Conservation (phyloP, 2,797 vertebrate genomes). For the Thunnus albacares region DNA sequence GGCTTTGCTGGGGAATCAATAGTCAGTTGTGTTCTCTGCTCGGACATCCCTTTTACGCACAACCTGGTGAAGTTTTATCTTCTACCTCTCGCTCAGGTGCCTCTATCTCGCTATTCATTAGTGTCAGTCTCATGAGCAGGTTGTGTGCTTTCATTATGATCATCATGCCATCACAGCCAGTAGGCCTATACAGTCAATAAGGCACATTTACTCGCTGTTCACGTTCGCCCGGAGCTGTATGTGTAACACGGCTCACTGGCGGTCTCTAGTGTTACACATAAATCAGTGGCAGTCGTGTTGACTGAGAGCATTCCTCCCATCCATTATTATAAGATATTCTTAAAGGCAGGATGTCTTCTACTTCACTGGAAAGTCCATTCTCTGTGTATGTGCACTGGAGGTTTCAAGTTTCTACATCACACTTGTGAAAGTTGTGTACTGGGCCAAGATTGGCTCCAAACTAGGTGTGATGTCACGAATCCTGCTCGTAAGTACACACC, state of each 20-base stretch:
- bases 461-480: too few relatives aligned
- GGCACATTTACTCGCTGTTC: conserved; percentile 80
- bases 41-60: conserved; percentile 48
- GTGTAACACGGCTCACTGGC: conserved; percentile 62
- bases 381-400: too few relatives aligned
- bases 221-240: conserved; percentile 70
- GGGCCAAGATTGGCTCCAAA: neutral
- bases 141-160: conserved; percentile 46
- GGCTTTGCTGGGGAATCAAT: conserved; percentile 13
- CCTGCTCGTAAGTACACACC: too few relatives aligned
- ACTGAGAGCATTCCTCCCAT: neutral
- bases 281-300: conserved; percentile 15
- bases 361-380: too few relatives aligned
- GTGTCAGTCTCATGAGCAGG: conserved; percentile 42
- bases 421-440: neutral
- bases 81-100: conserved; percentile 18
- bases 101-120: conserved; percentile 5
- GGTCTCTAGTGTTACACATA: conserved; percentile 69
- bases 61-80: conserved; percentile 42
- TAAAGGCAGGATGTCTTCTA: neutral
- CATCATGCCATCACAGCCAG: conserved; percentile 60
- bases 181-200: conserved; percentile 58
- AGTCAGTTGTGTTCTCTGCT: conserved; percentile 16
- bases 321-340: neutral
- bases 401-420: neutral